Percentiles rank a stretch among this genome's conserved stretches.
These are phyloP conservation scores for Drosophila dives DNA, from an alignment of 2,888 invertebrate genomes.

Conservation along the genomic window DNA sequence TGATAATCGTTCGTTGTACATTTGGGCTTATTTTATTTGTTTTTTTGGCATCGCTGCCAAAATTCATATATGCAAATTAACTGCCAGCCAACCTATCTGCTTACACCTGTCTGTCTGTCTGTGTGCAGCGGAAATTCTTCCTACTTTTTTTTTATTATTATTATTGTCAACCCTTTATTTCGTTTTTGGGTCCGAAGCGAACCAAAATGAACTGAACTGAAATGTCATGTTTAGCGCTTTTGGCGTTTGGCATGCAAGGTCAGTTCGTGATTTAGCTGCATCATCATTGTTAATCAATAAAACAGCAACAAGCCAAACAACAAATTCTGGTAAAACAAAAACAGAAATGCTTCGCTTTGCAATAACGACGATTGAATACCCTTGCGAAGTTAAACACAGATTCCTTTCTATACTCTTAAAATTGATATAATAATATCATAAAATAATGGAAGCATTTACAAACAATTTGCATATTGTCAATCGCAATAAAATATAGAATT, in stretches of 20 bases:
- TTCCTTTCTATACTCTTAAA: too few species aligned
- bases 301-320: constrained; percentile 22
- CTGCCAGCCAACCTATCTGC: constrained; percentile 21
- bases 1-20: constrained; percentile 16
- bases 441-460: too few species aligned
- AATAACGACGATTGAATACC: background rate
- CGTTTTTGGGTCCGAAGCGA: constrained; percentile 28
- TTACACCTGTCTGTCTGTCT: constrained; percentile 17
- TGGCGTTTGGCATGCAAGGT: constrained; percentile 55
- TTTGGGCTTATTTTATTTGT: background rate
- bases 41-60: constrained; percentile 52
- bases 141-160: constrained; percentile 23
- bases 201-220: constrained; percentile 21
- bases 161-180: constrained; percentile 47
- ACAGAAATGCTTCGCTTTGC: background rate
- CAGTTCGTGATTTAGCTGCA: constrained; percentile 52
- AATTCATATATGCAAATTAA: constrained; percentile 69
- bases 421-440: too few species aligned
- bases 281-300: constrained; percentile 59
- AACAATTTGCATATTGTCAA: too few species aligned
- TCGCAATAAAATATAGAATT: too few species aligned
- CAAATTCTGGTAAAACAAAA: constrained; percentile 1
- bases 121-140: constrained; percentile 16
- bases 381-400: background rate
- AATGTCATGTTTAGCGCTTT: constrained; percentile 32